Base-by-base conservation (phyloP, 2,888 invertebrate genomes). In the Thelaira solivaga region DNA sequence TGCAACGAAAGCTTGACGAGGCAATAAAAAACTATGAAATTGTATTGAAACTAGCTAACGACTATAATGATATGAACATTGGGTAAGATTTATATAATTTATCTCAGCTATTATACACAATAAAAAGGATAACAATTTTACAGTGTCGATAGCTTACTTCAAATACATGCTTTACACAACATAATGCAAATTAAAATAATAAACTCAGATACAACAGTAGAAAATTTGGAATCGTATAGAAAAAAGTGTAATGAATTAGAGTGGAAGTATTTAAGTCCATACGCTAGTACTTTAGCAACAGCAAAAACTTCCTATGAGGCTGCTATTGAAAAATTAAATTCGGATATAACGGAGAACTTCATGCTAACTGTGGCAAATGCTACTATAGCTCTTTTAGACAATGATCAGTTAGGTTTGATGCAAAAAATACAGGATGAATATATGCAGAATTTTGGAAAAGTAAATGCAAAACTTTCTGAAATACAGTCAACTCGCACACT, bases 121-220 rank as follows among this genome's bases (percentile, higher is more conserved):
- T 13, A 13, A 13, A 39, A 39, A 31, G 10, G 43, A 2, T 16
- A 13, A 34, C 39, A n/a, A n/a, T 1, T 39, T 29, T 41, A 18
- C 39, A 88, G 87, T 51, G 91, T 93, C 16, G 94, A 95, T 85
- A 92, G 92, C 55, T 88, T 94, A 43, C 89, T 92, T 81, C 90
- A 92, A 83, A 91, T 94, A 22, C 95, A 95, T 85, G 91, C 93
- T 0, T 87, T 93, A 72, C 90, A 93, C 82, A 94, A 94, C 86
- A 88, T 93, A 53, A 89, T 91, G 2, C 91, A 93, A 74, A 85
- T 86, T 74, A 85, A 91, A 82, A n/a, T 47, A 76, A 53, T 51
- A 45, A 29, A 77, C 55, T n/a, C 20, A 7, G 13, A 31, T 18
- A 20, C 18, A 8, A 31, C 16, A 29, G 18, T 34, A 31, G 34